A percentile compares a stretch with the other conserved stretches of the same genome.
Evolutionary conservation across 2,888 invertebrate genomes (phyloP).

Genomic region (Patella caerulea): DNA sequence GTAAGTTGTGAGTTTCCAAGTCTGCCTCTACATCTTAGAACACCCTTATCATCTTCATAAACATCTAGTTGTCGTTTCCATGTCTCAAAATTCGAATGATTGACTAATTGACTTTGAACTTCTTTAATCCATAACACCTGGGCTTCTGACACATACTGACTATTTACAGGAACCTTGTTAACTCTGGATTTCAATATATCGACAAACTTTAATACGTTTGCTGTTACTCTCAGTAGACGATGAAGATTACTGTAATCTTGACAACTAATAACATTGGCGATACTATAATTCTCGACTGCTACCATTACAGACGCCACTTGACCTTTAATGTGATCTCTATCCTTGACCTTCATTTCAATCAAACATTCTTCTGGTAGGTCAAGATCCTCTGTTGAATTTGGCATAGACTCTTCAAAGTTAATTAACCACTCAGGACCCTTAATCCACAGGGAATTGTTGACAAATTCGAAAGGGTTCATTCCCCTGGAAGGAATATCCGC

Average conservation of each 20-base stretch:
- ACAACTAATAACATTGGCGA: neutral
- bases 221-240: slow-evolving; percentile 6
- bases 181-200: neutral
- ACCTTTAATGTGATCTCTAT: neutral
- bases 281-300: neutral
- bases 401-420: neutral
- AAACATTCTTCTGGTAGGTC: neutral
- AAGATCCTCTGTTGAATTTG: neutral
- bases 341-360: neutral
- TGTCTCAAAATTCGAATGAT: neutral
- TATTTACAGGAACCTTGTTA: neutral
- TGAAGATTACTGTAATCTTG: neutral
- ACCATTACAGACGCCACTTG: neutral
- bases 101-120: neutral
- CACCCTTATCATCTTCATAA: neutral
- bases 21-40: neutral
- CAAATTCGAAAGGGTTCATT: slow-evolving; percentile 8
- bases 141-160: neutral
- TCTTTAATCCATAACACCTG: neutral
- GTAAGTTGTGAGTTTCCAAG: neutral
- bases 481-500: neutral
- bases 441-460: neutral
- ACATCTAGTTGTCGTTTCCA: neutral
- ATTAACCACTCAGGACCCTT: neutral
- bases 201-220: neutral